phyloP scores from a whole-genome alignment of 2,888 invertebrate genomes.

The Nasonia oneida region DNA sequence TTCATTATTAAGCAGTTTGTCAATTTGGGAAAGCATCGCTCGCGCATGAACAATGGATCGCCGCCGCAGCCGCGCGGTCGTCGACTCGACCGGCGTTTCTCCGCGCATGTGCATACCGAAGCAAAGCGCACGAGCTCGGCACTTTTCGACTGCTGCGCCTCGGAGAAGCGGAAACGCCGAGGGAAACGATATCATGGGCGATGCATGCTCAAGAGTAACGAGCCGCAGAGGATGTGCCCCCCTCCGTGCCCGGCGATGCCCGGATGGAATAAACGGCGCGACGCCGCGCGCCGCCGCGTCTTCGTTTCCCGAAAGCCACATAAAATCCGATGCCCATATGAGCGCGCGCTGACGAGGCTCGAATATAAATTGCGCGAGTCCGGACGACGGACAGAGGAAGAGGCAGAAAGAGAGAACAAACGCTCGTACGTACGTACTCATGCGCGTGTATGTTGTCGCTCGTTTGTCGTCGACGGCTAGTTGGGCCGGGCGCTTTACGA shows the following conservation, averaged over 20 bases:
- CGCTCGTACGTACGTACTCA: not conserved
- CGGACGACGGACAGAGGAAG: constrained; percentile 12
- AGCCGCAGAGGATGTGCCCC: constrained; percentile 8
- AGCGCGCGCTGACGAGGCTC: constrained; percentile 66
- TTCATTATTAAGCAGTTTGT: constrained; percentile 62
- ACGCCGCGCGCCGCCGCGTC: constrained; percentile 51
- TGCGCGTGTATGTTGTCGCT: constrained; percentile 36
- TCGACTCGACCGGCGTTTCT: constrained; percentile 56
- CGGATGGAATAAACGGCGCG: constrained; percentile 37
- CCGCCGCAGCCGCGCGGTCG: constrained; percentile 28
- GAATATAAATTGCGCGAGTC: constrained; percentile 69
- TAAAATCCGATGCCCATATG: constrained; percentile 68
- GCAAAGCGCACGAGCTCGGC: not conserved
- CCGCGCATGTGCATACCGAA: constrained; percentile 13
- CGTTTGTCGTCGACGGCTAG: constrained; percentile 22
- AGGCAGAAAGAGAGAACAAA: not conserved
- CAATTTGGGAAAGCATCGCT: constrained; percentile 59
- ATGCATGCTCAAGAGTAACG: constrained; percentile 23
- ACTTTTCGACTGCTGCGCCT: not conserved
- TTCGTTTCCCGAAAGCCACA: constrained; percentile 73
- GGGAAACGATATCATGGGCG: not conserved
- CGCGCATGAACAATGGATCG: constrained; percentile 47
- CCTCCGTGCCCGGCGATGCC: not conserved
- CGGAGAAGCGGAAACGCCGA: not conserved
- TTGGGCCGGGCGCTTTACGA: constrained; percentile 45